These are phyloP conservation scores for Galleria mellonella DNA, from an alignment of 1,140 invertebrate species.

Conservation along the genomic window DNA sequence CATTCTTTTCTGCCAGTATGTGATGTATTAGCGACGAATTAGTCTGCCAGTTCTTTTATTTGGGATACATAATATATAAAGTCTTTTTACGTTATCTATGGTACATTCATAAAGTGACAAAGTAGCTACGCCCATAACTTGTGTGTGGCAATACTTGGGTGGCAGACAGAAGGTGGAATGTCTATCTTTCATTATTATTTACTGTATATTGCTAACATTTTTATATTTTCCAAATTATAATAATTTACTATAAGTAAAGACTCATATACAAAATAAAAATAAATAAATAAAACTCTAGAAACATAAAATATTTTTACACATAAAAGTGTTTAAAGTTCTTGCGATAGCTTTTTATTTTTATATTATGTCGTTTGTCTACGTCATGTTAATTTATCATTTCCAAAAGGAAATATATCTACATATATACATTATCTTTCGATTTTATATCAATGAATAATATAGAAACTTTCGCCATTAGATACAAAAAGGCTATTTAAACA, in stretches of 20 bases:
- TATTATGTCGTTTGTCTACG: slow-evolving; percentile 4
- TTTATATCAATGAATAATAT: too few relatives aligned
- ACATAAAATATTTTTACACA: too few relatives aligned
- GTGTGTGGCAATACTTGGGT: slow-evolving; percentile 64
- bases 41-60: slow-evolving; percentile 44
- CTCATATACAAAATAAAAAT: too few relatives aligned
- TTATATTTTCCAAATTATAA: too few relatives aligned
- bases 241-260: too few relatives aligned
- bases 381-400: slow-evolving; percentile 3
- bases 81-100: slow-evolving; percentile 28
- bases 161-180: slow-evolving; percentile 13
- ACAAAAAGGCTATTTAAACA: too few relatives aligned
- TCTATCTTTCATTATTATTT: too few relatives aligned
- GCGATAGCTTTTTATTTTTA: neutral
- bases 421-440: too few relatives aligned
- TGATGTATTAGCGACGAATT: slow-evolving; percentile 68
- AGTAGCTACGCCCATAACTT: slow-evolving; percentile 56
- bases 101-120: slow-evolving; percentile 49
- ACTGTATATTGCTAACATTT: too few relatives aligned
- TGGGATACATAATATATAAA: slow-evolving; percentile 27
- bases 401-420: neutral
- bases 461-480: too few relatives aligned
- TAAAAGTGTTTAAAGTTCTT: too few relatives aligned
- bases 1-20: slow-evolving; percentile 50
- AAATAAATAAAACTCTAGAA: too few relatives aligned